Percentiles rank a stretch among this genome's conserved stretches.
phyloP scores from a whole-genome alignment of 2,797 vertebrate species.

The Sibirionetta formosa region DNA sequence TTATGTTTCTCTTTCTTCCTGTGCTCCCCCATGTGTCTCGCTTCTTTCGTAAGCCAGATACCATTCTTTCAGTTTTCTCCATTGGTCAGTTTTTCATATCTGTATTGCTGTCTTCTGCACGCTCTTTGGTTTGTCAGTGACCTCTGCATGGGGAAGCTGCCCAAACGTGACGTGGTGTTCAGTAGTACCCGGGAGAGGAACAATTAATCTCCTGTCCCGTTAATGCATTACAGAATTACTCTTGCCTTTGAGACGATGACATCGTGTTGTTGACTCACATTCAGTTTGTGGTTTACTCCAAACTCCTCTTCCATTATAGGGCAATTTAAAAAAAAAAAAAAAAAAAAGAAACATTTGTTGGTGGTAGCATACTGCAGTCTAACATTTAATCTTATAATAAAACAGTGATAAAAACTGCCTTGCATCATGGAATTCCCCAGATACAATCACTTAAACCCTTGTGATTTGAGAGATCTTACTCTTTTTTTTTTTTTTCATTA shows the following conservation, averaged over 20 bases:
- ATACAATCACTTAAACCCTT: neutral
- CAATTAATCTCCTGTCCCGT: neutral
- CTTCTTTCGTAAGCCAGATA: neutral
- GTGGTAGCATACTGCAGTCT: neutral
- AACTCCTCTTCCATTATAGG: neutral
- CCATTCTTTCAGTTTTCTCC: neutral
- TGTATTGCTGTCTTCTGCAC: fast-evolving
- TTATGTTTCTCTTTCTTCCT: neutral
- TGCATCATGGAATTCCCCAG: neutral
- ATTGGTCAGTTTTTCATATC: fast-evolving
- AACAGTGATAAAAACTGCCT: neutral
- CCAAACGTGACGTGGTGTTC: neutral
- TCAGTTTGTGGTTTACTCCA: neutral
- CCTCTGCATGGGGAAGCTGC: neutral
- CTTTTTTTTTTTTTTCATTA: neutral
- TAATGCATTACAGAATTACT: fast-evolving
- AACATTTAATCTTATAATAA: neutral
- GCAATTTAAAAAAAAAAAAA: neutral
- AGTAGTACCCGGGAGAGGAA: neutral
- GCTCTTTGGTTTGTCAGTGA: neutral
- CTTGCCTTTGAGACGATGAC: neutral
- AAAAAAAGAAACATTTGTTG: neutral
- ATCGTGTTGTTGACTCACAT: neutral
- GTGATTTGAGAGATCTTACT: neutral
- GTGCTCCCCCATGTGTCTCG: fast-evolving